Base-by-base conservation (phyloP, 2,113 vertebrate genomes). In the Carettochelys insculpta region DNA sequence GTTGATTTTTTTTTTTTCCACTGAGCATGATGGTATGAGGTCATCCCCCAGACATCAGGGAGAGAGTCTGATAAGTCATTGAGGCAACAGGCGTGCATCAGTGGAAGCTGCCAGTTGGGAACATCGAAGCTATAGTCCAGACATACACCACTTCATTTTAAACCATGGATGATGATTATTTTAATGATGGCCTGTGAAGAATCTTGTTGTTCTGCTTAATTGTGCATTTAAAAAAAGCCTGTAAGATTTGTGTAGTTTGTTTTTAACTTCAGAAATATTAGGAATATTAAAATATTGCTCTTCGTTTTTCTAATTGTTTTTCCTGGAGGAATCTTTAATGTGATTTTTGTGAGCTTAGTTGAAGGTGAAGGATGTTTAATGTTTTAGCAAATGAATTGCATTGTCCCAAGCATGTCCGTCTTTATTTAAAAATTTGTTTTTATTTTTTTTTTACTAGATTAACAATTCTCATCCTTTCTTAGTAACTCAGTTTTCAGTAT, bases 31-130 rank as follows among this genome's bases (percentile, higher is more conserved):
- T 80, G 82, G n/a, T 31, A 41, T 94, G 92, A 97, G 90, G 93
- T 96, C 92, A 95, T 94, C 84, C 38, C n/a, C 75, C 79, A 73
- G 83, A 2, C 61, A 83, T 93, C 41, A 79, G 83, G 92, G 90
- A 96, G 89, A 53, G 94, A 95, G 84, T 90, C 82, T 93, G 84
- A 90, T 95, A 88, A 94, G 90, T 96, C 95, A 95, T 31, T 90
- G 75, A 83, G 91, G 86, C 83, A 89, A 1, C 71, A 89, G 80
- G 51, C n/a, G 43, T 65, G 88, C 86, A 88, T 80, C 31, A 54
- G 34, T 1, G 31, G 58, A 82, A 90, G 52, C 78, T 95, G 88
- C 89, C 88, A 94, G 89, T 75, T 41, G 16, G 91, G 87, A 96
- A 90, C 86, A 91, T 91, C 93, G 94, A 90, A 91, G 82, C 94